phyloP scores from a whole-genome alignment of 2,797 vertebrate genomes.

The Cossypha caffra region DNA sequence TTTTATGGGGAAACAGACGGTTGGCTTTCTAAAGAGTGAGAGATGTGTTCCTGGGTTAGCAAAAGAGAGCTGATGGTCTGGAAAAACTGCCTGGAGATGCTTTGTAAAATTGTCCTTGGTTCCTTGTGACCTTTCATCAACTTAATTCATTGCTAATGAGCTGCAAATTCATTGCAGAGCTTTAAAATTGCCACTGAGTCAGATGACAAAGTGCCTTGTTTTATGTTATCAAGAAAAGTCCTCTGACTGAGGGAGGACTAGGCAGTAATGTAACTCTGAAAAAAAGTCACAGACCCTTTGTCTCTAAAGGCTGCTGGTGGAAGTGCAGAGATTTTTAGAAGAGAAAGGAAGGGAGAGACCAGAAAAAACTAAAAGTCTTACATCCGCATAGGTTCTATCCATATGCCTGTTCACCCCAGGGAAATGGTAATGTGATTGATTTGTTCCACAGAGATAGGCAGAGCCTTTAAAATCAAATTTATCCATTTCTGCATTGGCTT shows the following conservation, averaged over 20 bases:
- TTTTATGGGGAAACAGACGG: background rate
- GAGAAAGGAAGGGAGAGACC: background rate
- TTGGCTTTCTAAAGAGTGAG: background rate
- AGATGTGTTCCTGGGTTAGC: background rate
- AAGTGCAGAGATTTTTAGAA: background rate
- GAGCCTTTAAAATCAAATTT: background rate
- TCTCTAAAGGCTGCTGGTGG: background rate
- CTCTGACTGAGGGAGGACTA: background rate
- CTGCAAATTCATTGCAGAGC: conserved; percentile 16
- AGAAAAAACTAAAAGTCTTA: background rate
- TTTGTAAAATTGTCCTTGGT: conserved; percentile 27
- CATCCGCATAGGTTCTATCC: rapidly evolving
- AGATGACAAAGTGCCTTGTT: conserved; percentile 1
- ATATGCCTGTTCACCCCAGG: background rate
- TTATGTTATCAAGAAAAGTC: background rate
- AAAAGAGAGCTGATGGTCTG: background rate
- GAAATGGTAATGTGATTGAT: background rate
- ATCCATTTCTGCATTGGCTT: background rate
- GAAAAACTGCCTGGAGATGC: conserved; percentile 23
- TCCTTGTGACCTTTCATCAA: conserved; percentile 37
- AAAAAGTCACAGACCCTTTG: background rate
- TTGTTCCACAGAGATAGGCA: background rate
- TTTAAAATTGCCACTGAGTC: conserved; percentile 12
- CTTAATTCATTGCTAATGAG: conserved; percentile 34
- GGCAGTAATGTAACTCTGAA: background rate